Base-by-base conservation (phyloP, 2,888 invertebrate species). In the Lutraria lutraria region DNA sequence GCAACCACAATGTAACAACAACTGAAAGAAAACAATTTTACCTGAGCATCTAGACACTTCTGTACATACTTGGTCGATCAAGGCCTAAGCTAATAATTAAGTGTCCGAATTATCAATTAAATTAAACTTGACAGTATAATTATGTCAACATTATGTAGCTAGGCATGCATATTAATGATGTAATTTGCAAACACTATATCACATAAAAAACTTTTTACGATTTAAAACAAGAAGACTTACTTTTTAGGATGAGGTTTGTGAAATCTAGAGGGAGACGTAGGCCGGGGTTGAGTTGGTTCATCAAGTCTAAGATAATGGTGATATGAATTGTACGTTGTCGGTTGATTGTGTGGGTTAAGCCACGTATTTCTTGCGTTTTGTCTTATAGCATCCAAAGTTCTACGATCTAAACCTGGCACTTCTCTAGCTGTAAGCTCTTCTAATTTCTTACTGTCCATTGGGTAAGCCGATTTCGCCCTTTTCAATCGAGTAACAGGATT, bases 211-310 rank as follows among this genome's bases (percentile, higher is more conserved):
- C 43, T 43, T 43, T 43, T 43, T 43, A 43, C 2, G 43, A 43
- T 13, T 12, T 10, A 4, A 25, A 25, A 68, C 25, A 25, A 68
- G 81, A 56, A 54, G 29, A 94, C 96, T 94, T 91, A 96, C 96
- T 92, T 90, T 83, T 95, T 93, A 6, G 96, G 96, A 84, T 96
- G 96, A 19, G 96, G 96, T 88, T 95, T 96, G 89, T 96, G 95
- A 83, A 92, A 92, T 85, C 96, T 91, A 12, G 92, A 90, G n/a
- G 94, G 93, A 25, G 95, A 94, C 10, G 95, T 92, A 19, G 96
- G 96, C 25, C 95, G 86, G 2, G 92, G 68, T 25, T 85, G 88
- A 31, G 93, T 94, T 12, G 93, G 91, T 80, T 94, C 93, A 80
- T 93, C 94, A 3, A 94, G 91, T n/a, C 85, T 54, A 19, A 90